A percentile compares a stretch with the other conserved stretches of the same genome.
These are phyloP conservation scores for Gavialis gangeticus DNA, from an alignment of 2,113 vertebrate species.

Conservation along the genomic window DNA sequence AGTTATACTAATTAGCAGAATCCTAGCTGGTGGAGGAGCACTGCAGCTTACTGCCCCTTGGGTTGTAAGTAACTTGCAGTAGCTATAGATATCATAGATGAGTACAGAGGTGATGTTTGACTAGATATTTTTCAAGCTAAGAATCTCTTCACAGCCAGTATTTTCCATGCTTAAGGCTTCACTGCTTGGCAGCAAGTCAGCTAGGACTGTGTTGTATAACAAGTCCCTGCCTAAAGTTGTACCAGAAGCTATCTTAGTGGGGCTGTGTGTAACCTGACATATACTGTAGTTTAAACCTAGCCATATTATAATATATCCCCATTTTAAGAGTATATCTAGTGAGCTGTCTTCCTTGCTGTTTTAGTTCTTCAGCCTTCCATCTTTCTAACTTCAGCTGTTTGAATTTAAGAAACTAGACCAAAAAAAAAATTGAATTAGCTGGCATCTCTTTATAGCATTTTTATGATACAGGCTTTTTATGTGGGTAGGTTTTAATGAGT, in stretches of 20 bases:
- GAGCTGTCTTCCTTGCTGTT: background rate
- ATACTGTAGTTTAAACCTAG: background rate
- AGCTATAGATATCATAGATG: background rate
- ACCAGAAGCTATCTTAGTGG: background rate
- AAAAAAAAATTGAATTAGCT: conserved; percentile 5
- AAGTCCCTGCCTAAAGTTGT: background rate
- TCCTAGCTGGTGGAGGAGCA: too few species aligned
- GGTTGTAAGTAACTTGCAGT: too few species aligned
- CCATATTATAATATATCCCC: background rate
- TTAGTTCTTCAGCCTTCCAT: background rate
- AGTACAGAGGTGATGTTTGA: background rate
- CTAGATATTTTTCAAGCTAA: background rate
- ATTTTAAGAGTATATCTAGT: background rate
- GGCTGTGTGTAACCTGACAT: background rate
- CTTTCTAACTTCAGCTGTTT: conserved; percentile 5
- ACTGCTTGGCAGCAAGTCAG: background rate
- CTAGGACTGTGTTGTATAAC: background rate
- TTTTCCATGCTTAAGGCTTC: background rate
- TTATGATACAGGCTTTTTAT: conserved; percentile 15
- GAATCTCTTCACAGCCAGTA: background rate
- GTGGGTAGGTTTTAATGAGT: background rate
- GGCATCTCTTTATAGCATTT: conserved; percentile 13
- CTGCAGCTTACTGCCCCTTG: too few species aligned
- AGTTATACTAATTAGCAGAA: too few species aligned
- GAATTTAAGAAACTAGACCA: conserved; percentile 15